Percentiles rank a stretch among this genome's conserved stretches.
Conservation (phyloP, 2,113 vertebrate species). For the Chloropsis hardwickii region DNA sequence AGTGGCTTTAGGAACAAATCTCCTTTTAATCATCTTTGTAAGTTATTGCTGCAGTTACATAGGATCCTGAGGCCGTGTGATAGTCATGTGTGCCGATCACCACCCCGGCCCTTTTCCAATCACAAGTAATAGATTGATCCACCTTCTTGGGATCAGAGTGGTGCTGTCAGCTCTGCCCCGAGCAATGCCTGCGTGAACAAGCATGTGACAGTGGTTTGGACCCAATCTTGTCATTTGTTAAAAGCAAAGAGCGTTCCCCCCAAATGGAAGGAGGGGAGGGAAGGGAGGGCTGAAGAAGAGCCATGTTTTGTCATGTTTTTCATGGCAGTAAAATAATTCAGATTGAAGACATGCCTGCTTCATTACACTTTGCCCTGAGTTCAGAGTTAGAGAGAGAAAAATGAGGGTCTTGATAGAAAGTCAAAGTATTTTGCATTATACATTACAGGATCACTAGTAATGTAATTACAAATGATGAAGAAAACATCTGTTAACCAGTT, state of each 20-base stretch:
- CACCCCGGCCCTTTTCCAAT: neutral
- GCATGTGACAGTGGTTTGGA: neutral
- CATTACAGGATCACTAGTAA: neutral
- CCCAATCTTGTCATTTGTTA: neutral
- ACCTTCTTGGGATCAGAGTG: neutral
- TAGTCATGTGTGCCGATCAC: neutral
- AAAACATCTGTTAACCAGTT: neutral
- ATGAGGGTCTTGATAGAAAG: neutral
- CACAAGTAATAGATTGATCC: neutral
- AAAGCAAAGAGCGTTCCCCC: neutral
- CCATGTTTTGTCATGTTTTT: neutral
- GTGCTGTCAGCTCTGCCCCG: rapidly evolving
- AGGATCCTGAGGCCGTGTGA: neutral
- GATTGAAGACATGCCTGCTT: neutral
- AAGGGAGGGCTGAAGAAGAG: neutral
- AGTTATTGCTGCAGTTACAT: neutral
- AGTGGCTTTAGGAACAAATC: neutral
- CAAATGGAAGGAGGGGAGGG: neutral
- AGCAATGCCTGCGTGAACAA: neutral
- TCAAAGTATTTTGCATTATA: neutral
- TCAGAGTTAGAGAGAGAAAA: neutral
- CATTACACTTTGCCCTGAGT: neutral
- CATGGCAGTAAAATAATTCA: neutral
- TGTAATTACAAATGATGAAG: neutral
- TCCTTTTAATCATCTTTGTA: neutral